phyloP scores from a whole-genome alignment of 2,113 vertebrate species.

The Sula dactylatra region DNA sequence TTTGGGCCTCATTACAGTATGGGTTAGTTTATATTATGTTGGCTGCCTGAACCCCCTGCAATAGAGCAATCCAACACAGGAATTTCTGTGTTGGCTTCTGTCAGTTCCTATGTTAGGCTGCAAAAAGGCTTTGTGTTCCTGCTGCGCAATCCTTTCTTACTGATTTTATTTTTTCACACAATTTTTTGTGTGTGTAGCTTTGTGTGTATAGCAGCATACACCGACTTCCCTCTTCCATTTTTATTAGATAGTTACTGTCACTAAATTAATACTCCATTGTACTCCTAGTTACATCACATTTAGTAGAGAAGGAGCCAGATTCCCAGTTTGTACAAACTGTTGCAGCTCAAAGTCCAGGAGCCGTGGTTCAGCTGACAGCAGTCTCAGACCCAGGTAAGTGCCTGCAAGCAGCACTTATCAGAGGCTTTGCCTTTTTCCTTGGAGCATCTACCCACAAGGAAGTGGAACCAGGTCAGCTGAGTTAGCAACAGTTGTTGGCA shows the following conservation, averaged over 20 bases:
- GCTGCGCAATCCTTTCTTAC: neutral
- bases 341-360: neutral
- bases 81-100: neutral
- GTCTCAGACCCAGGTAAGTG: neutral
- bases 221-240: neutral
- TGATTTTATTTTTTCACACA: neutral
- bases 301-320: neutral
- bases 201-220: neutral
- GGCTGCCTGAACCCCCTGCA: neutral
- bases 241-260: neutral
- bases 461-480: neutral
- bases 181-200: neutral
- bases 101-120: neutral
- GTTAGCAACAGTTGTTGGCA: neutral
- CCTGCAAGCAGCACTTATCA: neutral
- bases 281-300: fast-evolving
- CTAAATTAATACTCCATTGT: neutral
- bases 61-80: neutral
- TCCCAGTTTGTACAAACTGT: neutral
- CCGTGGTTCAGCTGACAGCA: neutral
- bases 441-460: neutral
- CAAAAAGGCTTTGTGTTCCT: neutral
- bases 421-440: neutral
- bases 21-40: neutral
- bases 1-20: neutral